A percentile compares a stretch with the other conserved stretches of the same genome.
Conservation (phyloP, 1,140 invertebrate species). For the Drosophila novamexicana region DNA sequence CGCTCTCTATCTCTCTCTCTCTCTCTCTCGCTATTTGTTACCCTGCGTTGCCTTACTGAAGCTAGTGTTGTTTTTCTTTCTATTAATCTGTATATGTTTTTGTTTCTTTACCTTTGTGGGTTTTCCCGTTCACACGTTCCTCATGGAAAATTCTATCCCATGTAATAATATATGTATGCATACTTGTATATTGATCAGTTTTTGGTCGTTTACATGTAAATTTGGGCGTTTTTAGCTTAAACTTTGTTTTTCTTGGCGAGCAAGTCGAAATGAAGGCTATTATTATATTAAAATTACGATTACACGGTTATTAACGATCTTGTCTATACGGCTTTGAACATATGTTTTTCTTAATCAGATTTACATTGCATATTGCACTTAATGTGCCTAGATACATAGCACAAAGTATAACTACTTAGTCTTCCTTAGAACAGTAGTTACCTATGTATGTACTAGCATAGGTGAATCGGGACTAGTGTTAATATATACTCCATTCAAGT, state of each 20-base stretch:
- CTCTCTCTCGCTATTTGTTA: background rate
- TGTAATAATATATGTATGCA: conserved; percentile 54
- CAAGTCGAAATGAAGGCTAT: background rate
- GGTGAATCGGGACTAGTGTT: too few relatives aligned
- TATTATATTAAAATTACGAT: conserved; percentile 8
- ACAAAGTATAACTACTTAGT: too few relatives aligned
- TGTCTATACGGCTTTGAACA: conserved; percentile 10
- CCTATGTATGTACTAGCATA: too few relatives aligned
- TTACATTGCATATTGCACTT: too few relatives aligned
- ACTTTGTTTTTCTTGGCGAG: conserved; percentile 13
- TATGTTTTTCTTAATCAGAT: background rate
- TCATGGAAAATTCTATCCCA: conserved; percentile 56
- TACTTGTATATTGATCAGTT: conserved; percentile 51
- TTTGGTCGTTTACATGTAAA: conserved; percentile 67
- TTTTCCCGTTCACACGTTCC: conserved; percentile 66
- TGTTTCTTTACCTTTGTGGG: conserved; percentile 13
- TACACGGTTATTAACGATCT: conserved; percentile 29
- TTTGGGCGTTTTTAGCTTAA: conserved; percentile 53
- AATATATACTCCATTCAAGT: too few relatives aligned
- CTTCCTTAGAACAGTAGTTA: too few relatives aligned
- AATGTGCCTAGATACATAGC: too few relatives aligned
- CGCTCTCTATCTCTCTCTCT: background rate
- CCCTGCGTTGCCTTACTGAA: background rate
- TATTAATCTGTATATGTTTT: conserved; percentile 25
- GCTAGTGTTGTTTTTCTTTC: background rate